Evolutionary conservation across 2,113 vertebrate genomes (phyloP).

Genomic region (Cebus imitator): DNA sequence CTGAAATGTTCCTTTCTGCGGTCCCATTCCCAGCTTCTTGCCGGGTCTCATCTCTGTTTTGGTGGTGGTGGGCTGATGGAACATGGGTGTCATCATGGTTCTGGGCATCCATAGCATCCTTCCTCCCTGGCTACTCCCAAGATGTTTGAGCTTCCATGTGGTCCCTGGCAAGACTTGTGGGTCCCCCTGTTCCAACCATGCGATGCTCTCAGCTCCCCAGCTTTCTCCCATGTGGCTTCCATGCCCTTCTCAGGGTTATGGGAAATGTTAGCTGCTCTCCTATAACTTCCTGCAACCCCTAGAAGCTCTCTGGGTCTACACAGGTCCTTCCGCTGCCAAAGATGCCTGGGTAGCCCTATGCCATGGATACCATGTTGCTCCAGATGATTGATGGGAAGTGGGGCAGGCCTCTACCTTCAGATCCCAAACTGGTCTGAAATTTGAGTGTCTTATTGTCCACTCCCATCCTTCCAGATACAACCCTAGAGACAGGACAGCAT

Average conservation of each 20-base stretch:
- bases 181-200: neutral
- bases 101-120: too few species aligned
- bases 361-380: neutral
- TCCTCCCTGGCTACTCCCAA: neutral
- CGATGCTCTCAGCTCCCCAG: neutral
- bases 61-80: neutral
- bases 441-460: neutral
- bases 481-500: neutral
- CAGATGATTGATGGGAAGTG: neutral
- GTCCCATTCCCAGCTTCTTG: neutral
- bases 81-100: neutral
- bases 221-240: neutral
- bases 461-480: neutral
- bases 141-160: neutral
- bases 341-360: neutral
- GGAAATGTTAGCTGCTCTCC: neutral
- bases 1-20: neutral
- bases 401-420: neutral
- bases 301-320: neutral
- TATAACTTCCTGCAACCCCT: neutral
- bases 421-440: neutral
- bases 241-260: neutral
- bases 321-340: neutral
- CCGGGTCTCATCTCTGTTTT: neutral
- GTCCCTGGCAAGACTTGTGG: neutral